Base-by-base conservation (phyloP, 2,113 vertebrate genomes). In the Phocoena phocoena region DNA sequence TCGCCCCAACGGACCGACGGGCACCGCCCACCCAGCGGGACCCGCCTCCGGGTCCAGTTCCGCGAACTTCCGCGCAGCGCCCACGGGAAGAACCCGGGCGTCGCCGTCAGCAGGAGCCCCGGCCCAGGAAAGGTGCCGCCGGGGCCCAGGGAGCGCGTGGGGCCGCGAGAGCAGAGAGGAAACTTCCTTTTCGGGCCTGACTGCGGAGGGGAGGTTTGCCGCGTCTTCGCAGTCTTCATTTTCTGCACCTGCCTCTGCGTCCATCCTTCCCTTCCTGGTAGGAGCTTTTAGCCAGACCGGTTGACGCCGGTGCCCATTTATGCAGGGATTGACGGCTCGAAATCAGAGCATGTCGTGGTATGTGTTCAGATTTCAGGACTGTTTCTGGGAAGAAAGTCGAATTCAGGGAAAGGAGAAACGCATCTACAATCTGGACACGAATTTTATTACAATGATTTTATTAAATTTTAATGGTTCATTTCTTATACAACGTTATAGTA, bases 111-210 rank as follows among this genome's bases (percentile, higher is more conserved):
- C 36, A 0, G 15, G 21, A 58, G 17, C 23, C 8, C 26, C 10
- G 11, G 26, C 44, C 1, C 1, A 2, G 23, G 38, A 0, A 13
- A 25, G 20, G 36, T 0, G 38, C 14, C 2, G 21, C 25, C 10
- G 6, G 10, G 25, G 44, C 33, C 7, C 21, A 1, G 21, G 47
- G 47, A n/a, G 14, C 23, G 5, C n/a, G n/a, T 38, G 36, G 7
- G 28, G 21, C 36, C 36, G 15, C 23, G 17, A 10, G n/a, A 33
- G 26, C 55, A 2, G 41, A 8, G 23, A 33, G 33, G 44, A 14
- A 28, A 50, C 7, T 26, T 31, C 44, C 10, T 31, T 79, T 31
- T 71, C 21, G 6, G 7, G 20, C 6, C 15, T 26, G 10, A 10
- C 8, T 44, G 10, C 28, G 31, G 4, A 5, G 50, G 50, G 28